Percentiles rank a stretch among this genome's conserved stretches.
Evolutionary conservation across 35 echinoderm and acorn worm species (phyloP).

Genomic region (Chiridota heheva): DNA sequence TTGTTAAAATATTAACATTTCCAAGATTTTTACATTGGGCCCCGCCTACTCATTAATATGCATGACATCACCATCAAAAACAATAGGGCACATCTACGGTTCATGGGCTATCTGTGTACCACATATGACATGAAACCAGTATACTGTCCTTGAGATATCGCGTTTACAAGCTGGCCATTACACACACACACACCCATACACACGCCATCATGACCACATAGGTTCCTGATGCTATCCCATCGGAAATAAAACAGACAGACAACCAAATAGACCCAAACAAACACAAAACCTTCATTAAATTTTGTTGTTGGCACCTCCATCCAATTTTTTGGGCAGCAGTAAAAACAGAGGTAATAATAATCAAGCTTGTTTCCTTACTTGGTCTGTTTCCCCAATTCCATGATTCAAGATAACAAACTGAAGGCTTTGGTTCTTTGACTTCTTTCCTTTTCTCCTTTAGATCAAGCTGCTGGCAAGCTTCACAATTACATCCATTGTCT

Average conservation of each 20-base stretch:
- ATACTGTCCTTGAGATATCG: no score
- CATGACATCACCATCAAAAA: no score
- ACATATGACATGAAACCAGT: no score
- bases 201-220: not conserved
- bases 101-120: no score
- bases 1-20: no score
- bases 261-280: not conserved
- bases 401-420: slow-evolving; percentile 77
- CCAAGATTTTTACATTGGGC: no score
- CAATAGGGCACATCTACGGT: no score
- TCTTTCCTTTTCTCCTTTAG: slow-evolving; percentile 60
- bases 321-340: not conserved
- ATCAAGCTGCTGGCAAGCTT: slow-evolving; percentile 77
- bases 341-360: not conserved
- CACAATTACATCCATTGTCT: slow-evolving; percentile 73
- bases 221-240: not conserved
- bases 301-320: not conserved
- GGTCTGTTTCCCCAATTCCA: slow-evolving; percentile 95
- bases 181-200: no score
- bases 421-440: slow-evolving; percentile 35
- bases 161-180: no score
- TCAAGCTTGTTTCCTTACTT: slow-evolving; percentile 65
- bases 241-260: not conserved
- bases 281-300: not conserved
- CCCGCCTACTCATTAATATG: no score